Evolutionary conservation across 2,888 invertebrate species (phyloP).

Genomic region (Pseudoips prasinana): DNA sequence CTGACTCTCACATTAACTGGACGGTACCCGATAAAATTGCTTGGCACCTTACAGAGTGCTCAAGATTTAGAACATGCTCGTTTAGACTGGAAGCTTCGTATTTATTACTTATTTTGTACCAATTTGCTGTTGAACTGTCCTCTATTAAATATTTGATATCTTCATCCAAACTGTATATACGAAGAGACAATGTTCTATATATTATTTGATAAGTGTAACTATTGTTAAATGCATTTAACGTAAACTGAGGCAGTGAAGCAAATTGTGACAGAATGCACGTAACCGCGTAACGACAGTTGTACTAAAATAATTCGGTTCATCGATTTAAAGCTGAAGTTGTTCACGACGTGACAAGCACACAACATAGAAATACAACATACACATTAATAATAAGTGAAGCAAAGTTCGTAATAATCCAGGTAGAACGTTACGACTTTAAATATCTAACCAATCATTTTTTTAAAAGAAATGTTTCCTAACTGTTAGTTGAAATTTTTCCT

Average conservation of each 20-base stretch:
- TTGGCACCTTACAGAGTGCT: too few relatives aligned
- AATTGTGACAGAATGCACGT: constrained; percentile 28
- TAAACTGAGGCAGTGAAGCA: constrained; percentile 21
- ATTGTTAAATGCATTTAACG: constrained; percentile 27
- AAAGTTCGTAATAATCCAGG: too few relatives aligned
- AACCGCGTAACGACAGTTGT: constrained; percentile 10
- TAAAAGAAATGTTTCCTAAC: too few relatives aligned
- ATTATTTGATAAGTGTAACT: too few relatives aligned
- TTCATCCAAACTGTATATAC: background rate
- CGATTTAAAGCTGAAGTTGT: constrained; percentile 23
- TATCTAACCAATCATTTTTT: too few relatives aligned
- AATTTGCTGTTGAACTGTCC: constrained; percentile 32
- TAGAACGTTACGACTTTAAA: too few relatives aligned
- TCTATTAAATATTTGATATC: constrained; percentile 5
- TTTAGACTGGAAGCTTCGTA: too few relatives aligned
- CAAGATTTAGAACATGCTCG: constrained; percentile 1
- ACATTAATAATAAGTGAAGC: too few relatives aligned
- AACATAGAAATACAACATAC: constrained; percentile 25
- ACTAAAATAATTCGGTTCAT: constrained; percentile 19
- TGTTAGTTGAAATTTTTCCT: too few relatives aligned
- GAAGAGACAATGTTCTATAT: too few relatives aligned
- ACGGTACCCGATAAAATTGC: too few relatives aligned
- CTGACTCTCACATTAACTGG: too few relatives aligned
- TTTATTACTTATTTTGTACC: constrained; percentile 39
- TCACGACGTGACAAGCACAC: constrained; percentile 29